Evolutionary conservation across 2,888 invertebrate species (phyloP).

Genomic region (Drosophila setosimentum): DNA sequence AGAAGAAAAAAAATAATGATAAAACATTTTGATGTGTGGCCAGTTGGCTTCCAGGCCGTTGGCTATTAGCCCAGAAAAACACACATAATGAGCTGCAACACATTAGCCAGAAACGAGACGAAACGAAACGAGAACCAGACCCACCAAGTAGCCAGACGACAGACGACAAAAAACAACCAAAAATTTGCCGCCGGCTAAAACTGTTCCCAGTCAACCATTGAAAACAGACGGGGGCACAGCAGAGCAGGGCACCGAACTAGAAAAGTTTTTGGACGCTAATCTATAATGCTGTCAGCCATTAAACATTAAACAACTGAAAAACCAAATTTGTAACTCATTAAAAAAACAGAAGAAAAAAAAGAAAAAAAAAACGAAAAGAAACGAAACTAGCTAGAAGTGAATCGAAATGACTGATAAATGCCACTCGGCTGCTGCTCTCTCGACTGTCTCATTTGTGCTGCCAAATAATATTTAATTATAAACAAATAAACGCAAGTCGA

Average conservation of each 20-base stretch:
- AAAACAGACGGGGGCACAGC: background rate
- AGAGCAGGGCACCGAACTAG: conserved; percentile 41
- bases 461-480: conserved; percentile 81
- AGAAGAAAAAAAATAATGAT: too few species aligned
- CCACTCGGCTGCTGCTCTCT: conserved; percentile 64
- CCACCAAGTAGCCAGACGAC: conserved; percentile 68
- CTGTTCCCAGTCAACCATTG: conserved; percentile 60
- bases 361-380: conserved; percentile 27
- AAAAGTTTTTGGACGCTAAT: conserved; percentile 74
- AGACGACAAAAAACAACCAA: conserved; percentile 41
- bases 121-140: conserved; percentile 8
- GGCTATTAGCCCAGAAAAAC: conserved; percentile 77
- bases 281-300: conserved; percentile 80
- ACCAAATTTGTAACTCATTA: conserved; percentile 80
- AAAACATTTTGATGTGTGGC: conserved; percentile 25
- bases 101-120: conserved; percentile 55
- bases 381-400: conserved; percentile 61
- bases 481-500: conserved; percentile 73
- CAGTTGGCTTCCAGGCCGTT: conserved; percentile 53
- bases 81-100: conserved; percentile 64
- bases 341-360: conserved; percentile 43
- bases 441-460: conserved; percentile 78
- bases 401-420: conserved; percentile 75
- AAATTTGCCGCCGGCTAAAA: conserved; percentile 67
- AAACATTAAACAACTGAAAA: conserved; percentile 80